phyloP scores from a whole-genome alignment of 2,888 invertebrate species.

The Harpagoxenus sublaevis region DNA sequence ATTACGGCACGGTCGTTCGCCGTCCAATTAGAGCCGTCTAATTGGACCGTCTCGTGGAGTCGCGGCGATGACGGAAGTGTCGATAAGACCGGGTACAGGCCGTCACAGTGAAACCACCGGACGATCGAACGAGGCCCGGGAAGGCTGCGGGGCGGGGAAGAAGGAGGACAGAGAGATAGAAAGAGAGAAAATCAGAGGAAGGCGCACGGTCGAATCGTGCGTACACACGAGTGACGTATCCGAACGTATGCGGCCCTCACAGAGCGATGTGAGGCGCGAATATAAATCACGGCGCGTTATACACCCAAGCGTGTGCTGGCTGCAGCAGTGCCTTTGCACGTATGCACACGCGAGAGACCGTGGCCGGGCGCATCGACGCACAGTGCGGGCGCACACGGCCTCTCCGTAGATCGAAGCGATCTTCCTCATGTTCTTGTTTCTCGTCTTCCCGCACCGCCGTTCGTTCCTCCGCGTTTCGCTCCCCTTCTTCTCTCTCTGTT shows the following conservation, averaged over 20 bases:
- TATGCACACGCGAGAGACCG: constrained; percentile 64
- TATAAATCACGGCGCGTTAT: constrained; percentile 81
- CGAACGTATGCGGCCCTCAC: constrained; percentile 80
- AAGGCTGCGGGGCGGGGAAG: background rate
- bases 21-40: constrained; percentile 78
- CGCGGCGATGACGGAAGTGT: constrained; percentile 77
- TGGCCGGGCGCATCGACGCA: constrained; percentile 8
- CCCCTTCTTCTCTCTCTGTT: constrained; percentile 6
- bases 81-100: constrained; percentile 74
- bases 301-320: constrained; percentile 70
- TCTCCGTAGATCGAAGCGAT: constrained; percentile 47
- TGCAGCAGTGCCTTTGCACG: constrained; percentile 61
- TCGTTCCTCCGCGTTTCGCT: constrained; percentile 16
- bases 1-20: constrained; percentile 73
- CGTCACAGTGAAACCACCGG: constrained; percentile 71
- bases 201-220: constrained; percentile 64
- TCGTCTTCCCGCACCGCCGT: constrained; percentile 9
- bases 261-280: constrained; percentile 79
- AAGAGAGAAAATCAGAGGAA: constrained; percentile 41
- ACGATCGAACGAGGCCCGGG: constrained; percentile 60
- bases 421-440: constrained; percentile 46
- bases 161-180: background rate
- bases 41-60: constrained; percentile 74
- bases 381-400: constrained; percentile 20
- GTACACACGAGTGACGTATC: constrained; percentile 75